phyloP scores from a whole-genome alignment of 2,888 invertebrate species.

The Clanis bilineata region DNA sequence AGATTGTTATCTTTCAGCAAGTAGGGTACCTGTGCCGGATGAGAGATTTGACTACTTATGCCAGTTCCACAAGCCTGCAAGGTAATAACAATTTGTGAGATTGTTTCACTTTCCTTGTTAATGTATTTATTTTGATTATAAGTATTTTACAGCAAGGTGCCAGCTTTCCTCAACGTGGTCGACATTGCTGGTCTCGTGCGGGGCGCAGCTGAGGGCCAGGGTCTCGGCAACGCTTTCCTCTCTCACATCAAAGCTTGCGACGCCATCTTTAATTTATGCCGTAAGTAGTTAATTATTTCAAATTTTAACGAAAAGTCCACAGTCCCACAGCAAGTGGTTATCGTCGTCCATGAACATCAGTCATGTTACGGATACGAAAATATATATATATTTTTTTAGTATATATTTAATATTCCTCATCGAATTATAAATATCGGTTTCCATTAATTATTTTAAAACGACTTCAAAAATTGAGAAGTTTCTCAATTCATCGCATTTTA shows the following conservation, averaged over 20 bases:
- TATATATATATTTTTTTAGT: too few species aligned
- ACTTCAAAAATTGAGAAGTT: too few species aligned
- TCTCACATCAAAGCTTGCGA: constrained; percentile 99
- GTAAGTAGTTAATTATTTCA: constrained; percentile 83
- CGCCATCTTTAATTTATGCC: constrained; percentile 97
- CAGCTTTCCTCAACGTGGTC: constrained; percentile 97
- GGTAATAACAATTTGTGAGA: constrained; percentile 80
- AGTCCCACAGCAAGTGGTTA: too few species aligned
- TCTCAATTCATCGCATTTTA: too few species aligned
- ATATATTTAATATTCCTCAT: too few species aligned
- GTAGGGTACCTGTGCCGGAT: constrained; percentile 99
- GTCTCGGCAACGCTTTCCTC: constrained; percentile 98
- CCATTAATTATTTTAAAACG: too few species aligned
- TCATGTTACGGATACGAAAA: too few species aligned
- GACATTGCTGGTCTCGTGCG: constrained; percentile 99
- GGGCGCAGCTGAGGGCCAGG: constrained; percentile 98
- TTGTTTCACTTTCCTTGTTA: neutral
- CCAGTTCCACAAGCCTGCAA: constrained; percentile 96
- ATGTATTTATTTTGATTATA: neutral
- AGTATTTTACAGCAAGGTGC: constrained; percentile 93
- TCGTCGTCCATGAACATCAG: too few species aligned
- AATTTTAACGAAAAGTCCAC: too few species aligned
- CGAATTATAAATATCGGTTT: too few species aligned
- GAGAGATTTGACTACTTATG: constrained; percentile 95
- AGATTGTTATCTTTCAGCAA: constrained; percentile 77